Conservation (phyloP, 2,888 invertebrate genomes). For the Euphydryas editha region DNA sequence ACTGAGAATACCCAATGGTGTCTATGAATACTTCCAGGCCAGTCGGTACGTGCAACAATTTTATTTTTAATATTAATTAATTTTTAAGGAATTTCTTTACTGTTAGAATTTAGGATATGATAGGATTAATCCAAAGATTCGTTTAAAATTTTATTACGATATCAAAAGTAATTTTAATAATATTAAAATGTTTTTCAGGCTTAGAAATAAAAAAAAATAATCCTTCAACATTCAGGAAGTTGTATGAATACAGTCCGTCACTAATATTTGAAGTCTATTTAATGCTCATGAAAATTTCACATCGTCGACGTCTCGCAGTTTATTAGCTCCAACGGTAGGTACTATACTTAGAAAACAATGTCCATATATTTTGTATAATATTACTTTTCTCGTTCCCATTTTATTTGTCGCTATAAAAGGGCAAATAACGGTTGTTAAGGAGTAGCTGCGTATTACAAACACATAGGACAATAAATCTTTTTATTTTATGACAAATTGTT, state of each 20-base stretch:
- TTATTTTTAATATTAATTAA: too few relatives aligned
- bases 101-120: too few relatives aligned
- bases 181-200: not conserved
- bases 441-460: conserved; percentile 58
- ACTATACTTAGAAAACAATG: conserved; percentile 58
- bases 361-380: conserved; percentile 70
- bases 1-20: not conserved
- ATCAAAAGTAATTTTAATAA: not conserved
- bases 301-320: conserved; percentile 30
- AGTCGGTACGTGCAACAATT: too few relatives aligned
- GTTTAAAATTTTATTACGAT: not conserved
- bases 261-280: conserved; percentile 35
- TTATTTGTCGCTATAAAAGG: conserved; percentile 80
- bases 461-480: conserved; percentile 76
- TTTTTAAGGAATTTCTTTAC: too few relatives aligned
- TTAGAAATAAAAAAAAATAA: conserved; percentile 24
- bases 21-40: not conserved
- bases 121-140: too few relatives aligned
- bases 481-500: conserved; percentile 83
- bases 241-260: conserved; percentile 18
- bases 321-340: conserved; percentile 38
- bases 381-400: conserved; percentile 74
- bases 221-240: conserved; percentile 9
- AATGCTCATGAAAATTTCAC: conserved; percentile 34
- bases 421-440: conserved; percentile 77